Base-by-base conservation (phyloP, 2,113 vertebrate species). In the Myotis yumanensis region DNA sequence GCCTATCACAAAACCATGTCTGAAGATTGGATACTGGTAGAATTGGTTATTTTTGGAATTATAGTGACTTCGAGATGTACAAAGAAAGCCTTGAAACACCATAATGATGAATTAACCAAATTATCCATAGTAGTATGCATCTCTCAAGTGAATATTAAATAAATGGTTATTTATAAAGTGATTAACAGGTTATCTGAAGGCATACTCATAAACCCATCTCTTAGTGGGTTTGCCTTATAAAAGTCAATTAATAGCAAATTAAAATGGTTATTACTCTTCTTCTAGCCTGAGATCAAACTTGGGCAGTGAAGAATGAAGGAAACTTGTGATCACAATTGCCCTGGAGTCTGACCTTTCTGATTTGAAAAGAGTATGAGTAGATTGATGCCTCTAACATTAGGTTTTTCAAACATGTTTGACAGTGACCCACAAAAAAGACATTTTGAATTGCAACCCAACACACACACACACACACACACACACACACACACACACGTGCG, bases 191-290 rank as follows among this genome's bases (percentile, higher is more conserved):
- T 92, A 88, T 94, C 89, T 86, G 43, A 90, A 32, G 23, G 25
- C 32, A 51, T 52, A 81, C n/a, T 51, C 76, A 92, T 66, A 76
- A 96, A 93, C 52, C 90, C 18, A 28, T 59, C 18, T 79, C 68
- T 89, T 52, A 91, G 71, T 91, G 69, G 35, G 57, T 73, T 89
- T 96, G 4, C 48, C 77, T 88, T 79, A 43, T 89, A 54, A 95
- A 94, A 43, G 22, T 90, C 82, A 90, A 87, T 76, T 81, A 59
- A 94, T 48, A 82, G 85, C 86, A 66, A 89, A 52, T 64, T 85
- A n/a, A 93, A 90, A 85, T 43, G 15, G 17, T 20, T 89, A 51
- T 79, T 79, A 79, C 17, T 62, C 52, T 89, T 85, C 35, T 76
- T n/a, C 37, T 54, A 64, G 35, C 68, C 73, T 71, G 30, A 85